Evolutionary conservation across 2,888 invertebrate species (phyloP), one percentile per base, ranked within the genome.

Genomic region (Meandrusa payeni): DNA sequence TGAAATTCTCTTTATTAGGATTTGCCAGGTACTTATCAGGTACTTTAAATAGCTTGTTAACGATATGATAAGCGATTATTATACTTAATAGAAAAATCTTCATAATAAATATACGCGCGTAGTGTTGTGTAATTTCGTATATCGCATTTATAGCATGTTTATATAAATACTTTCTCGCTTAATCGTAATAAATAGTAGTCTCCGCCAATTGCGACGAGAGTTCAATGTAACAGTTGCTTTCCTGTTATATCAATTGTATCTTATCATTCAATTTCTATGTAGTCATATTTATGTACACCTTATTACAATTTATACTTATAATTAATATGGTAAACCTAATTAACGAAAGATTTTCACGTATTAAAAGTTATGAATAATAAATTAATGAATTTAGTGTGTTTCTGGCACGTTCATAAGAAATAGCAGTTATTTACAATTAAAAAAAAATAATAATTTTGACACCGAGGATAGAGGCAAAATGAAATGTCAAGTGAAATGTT

Each of bases 311-410:
- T 67, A 63, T 52, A 57, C 54, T 73, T 78, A 75, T 6, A 67
- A 48, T 77, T 82, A 82, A 75, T 69, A 69, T 67, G 69, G 72
- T 73, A 80, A 71, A 78, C 68, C 79, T 82, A 82, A 76, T 80
- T 76, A 81, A 80, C 71, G 78, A 80, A 71, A 71, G 64, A 64
- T 64, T 75, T 56, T 68, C 65, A 77, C 69, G 70, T 70, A 69
- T 73, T 72, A 70, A 76, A n/a, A n/a, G 62, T 67, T 71, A 56
- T 83, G 80, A 82, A 70, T 69, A 86, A 86, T 86, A 86, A 86
- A 86, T 86, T 85, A 86, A 83, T 85, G 83, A 82, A 78, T 78
- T 79, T 77, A 70, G 64, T 63, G 58, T 55, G 70, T 70, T 69
- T 69, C 77, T 82, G 83, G 81, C 77, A 81, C 76, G 65, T 74